A percentile compares a stretch with the other conserved stretches of the same genome.
Evolutionary conservation across 1,140 invertebrate species (phyloP).

Genomic region (Drosophila seguyi): DNA sequence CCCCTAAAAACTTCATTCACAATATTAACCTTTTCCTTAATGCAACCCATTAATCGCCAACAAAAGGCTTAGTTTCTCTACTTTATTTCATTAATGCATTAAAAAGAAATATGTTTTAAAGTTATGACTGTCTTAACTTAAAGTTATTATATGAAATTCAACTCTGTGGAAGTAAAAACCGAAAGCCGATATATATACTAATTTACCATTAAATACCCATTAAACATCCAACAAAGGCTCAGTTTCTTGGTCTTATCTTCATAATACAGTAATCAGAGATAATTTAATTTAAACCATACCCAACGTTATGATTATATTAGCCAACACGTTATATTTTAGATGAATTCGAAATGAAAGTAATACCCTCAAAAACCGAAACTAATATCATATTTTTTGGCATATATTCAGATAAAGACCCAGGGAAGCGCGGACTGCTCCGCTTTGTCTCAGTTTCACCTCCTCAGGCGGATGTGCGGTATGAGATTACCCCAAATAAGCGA

Average conservation of each 20-base stretch:
- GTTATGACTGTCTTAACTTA: background rate
- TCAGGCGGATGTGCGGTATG: constrained; percentile 40
- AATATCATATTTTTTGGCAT: constrained; percentile 15
- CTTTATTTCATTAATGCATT: background rate
- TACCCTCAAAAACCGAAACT: background rate
- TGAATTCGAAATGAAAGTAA: constrained; percentile 10
- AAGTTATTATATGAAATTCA: background rate
- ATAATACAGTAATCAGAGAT: background rate
- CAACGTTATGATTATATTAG: background rate
- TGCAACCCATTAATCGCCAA: no score
- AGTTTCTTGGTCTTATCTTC: constrained; percentile 1
- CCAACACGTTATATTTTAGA: background rate
- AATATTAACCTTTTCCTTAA: background rate
- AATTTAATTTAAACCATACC: background rate
- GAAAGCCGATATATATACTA: background rate
- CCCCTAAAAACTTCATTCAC: background rate
- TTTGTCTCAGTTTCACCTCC: constrained; percentile 18
- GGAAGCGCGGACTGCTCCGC: background rate
- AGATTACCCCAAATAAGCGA: constrained; percentile 50
- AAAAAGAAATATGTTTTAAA: background rate
- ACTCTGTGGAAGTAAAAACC: background rate
- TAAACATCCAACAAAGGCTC: background rate
- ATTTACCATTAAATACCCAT: background rate
- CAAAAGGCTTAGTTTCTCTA: background rate
- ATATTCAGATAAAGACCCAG: constrained; percentile 1